phyloP scores from a whole-genome alignment of 2,888 invertebrate genomes.

The Tipula lateralis region DNA sequence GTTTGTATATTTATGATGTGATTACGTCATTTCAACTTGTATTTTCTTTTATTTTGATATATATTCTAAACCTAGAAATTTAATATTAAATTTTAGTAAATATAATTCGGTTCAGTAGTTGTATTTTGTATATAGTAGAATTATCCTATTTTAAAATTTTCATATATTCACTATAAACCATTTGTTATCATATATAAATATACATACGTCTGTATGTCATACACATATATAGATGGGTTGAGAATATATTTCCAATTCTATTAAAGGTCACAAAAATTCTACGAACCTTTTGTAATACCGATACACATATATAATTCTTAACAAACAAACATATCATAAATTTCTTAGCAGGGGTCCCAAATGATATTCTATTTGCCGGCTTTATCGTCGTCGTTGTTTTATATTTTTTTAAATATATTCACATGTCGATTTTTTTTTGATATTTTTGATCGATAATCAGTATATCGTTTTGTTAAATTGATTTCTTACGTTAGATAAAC shows the following conservation, averaged over 20 bases:
- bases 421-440: neutral
- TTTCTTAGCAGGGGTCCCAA: neutral
- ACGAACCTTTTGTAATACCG: neutral
- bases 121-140: no score
- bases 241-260: neutral
- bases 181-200: neutral
- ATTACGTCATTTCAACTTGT: no score
- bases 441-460: neutral
- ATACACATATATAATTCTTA: neutral
- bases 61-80: no score
- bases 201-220: neutral
- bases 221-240: neutral
- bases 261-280: neutral
- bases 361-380: neutral
- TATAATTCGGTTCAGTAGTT: no score
- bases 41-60: no score
- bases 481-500: neutral
- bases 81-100: no score
- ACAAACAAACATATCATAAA: constrained; percentile 4
- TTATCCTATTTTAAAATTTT: no score
- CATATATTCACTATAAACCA: no score
- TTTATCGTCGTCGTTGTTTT: neutral
- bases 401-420: neutral
- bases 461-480: neutral
- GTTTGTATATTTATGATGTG: no score